Evolutionary conservation across 2,888 invertebrate genomes (phyloP).

Genomic region (Hydroisotoma schaefferi): DNA sequence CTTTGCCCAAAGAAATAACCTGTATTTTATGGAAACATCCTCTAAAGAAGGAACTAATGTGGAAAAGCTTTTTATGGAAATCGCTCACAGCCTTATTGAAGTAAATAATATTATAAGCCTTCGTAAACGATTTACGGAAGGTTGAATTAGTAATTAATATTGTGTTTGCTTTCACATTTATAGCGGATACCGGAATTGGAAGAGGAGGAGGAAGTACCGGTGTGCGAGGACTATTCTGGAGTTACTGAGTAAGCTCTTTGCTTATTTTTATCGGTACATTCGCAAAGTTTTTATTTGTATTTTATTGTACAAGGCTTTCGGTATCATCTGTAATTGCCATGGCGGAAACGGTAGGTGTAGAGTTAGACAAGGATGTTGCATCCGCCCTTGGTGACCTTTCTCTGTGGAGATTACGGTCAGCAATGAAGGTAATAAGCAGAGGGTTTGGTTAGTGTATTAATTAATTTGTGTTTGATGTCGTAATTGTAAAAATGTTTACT

Average conservation of each 20-base stretch:
- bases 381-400: slow-evolving; percentile 25
- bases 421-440: slow-evolving; percentile 34
- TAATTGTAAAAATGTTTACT: neutral
- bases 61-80: slow-evolving; percentile 92
- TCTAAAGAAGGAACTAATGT: slow-evolving; percentile 98
- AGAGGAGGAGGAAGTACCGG: no score
- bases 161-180: neutral
- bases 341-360: slow-evolving; percentile 36
- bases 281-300: no score
- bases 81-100: slow-evolving; percentile 88
- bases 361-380: slow-evolving; percentile 32
- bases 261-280: no score
- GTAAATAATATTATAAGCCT: no score
- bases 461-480: neutral
- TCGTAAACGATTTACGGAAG: no score
- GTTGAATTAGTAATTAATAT: no score
- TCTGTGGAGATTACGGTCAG: slow-evolving; percentile 30
- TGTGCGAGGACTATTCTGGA: no score
- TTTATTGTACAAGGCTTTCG: no score
- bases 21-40: slow-evolving; percentile 97
- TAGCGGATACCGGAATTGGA: slow-evolving; percentile 1
- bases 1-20: slow-evolving; percentile 90
- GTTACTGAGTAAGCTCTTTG: no score
- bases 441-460: neutral
- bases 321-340: slow-evolving; percentile 32